These are phyloP conservation scores for Drosophila tani DNA, from an alignment of 1,140 invertebrate species.

Conservation along the genomic window DNA sequence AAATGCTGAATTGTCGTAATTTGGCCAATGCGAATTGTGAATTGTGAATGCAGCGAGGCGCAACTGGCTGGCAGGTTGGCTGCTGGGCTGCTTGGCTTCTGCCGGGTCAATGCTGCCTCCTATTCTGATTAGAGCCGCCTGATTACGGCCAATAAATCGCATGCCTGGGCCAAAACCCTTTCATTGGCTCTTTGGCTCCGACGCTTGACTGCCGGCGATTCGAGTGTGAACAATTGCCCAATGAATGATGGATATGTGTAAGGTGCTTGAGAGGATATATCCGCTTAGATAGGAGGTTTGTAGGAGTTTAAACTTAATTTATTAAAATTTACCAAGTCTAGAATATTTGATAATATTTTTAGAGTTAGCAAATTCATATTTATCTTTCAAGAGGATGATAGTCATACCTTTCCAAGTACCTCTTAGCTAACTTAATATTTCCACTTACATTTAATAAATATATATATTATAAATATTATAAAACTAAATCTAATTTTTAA, in stretches of 20 bases:
- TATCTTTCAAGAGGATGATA: too few relatives aligned
- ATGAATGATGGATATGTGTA: constrained; percentile 38
- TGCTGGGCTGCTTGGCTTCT: constrained; percentile 12
- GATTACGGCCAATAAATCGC: constrained; percentile 63
- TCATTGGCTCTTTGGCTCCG: constrained; percentile 37
- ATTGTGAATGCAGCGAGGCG: constrained; percentile 45
- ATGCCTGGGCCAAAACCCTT: constrained; percentile 33
- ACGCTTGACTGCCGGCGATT: constrained; percentile 43
- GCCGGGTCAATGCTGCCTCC: constrained; percentile 42
- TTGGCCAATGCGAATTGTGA: constrained; percentile 45
- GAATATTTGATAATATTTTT: too few relatives aligned
- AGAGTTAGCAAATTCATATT: too few relatives aligned
- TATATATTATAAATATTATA: too few relatives aligned
- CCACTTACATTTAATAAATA: too few relatives aligned
- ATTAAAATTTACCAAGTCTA: neutral
- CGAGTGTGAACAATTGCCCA: constrained; percentile 69
- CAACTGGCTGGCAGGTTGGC: constrained; percentile 14
- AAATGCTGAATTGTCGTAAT: constrained; percentile 60
- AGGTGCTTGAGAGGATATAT: neutral
- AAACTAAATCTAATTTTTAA: neutral
- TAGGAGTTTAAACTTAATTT: neutral
- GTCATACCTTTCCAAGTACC: too few relatives aligned
- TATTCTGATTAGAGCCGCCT: constrained; percentile 68
- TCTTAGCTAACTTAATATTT: too few relatives aligned
- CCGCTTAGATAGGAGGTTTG: neutral